These are phyloP conservation scores for Amblyopsis hoosieri DNA, from an alignment of 2,797 vertebrate species.

Conservation along the genomic window DNA sequence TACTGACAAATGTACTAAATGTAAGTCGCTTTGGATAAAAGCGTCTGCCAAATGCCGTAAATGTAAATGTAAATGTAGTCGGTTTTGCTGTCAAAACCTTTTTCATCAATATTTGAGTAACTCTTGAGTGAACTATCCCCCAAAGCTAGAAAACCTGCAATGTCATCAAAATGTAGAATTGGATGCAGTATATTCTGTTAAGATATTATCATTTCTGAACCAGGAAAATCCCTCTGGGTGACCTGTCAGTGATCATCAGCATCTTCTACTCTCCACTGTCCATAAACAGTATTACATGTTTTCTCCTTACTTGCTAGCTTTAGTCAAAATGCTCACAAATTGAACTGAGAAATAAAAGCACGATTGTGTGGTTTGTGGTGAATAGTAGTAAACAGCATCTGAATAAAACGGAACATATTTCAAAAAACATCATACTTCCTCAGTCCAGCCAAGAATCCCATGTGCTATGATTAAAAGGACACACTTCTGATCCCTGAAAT, in stretches of 20 bases:
- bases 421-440: constrained; percentile 1
- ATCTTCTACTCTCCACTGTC: constrained; percentile 31
- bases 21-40: no score
- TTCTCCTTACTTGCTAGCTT: no score
- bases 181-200: constrained; percentile 38
- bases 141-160: constrained; percentile 47
- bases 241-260: constrained; percentile 32
- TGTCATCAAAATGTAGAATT: constrained; percentile 59
- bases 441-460: constrained; percentile 20
- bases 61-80: no score
- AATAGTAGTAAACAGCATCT: background rate
- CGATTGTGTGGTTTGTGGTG: no score
- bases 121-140: constrained; percentile 3
- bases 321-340: constrained; percentile 7
- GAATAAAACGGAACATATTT: background rate
- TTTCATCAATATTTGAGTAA: no score
- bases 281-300: constrained; percentile 3
- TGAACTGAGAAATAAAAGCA: no score
- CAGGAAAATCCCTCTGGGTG: constrained; percentile 42
- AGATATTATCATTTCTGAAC: constrained; percentile 53
- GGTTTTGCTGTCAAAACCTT: no score
- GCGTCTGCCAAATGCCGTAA: no score
- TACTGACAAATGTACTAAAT: no score
- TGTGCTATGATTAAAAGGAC: constrained; percentile 18
- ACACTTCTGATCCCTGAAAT: constrained; percentile 38